Evolutionary conservation across 2,797 vertebrate species (phyloP).

Genomic region (Rhynchonycteris naso): DNA sequence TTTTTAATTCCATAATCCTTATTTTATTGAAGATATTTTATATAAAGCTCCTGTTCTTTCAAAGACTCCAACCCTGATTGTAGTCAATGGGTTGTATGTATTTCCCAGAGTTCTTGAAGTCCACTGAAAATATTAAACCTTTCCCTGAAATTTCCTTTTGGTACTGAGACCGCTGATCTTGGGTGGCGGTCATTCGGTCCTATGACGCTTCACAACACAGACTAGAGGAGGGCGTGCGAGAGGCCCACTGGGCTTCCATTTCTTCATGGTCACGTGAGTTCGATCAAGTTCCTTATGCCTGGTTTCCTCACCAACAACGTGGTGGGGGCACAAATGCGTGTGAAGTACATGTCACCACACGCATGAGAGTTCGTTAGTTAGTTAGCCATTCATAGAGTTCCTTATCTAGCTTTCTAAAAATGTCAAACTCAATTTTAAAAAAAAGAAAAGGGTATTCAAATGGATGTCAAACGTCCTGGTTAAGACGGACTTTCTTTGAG

Average conservation of each 20-base stretch:
- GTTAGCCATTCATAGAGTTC: neutral
- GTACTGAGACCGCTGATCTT: neutral
- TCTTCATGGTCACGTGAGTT: neutral
- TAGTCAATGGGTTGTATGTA: neutral
- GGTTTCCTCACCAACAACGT: neutral
- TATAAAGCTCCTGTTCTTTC: neutral
- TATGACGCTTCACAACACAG: neutral
- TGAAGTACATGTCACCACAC: neutral
- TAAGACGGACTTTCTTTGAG: neutral
- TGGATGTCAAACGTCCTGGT: neutral
- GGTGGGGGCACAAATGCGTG: neutral
- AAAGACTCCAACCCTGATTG: neutral
- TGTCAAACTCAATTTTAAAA: neutral
- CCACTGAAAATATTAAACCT: neutral
- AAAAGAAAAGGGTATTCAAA: neutral
- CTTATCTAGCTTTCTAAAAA: conserved; percentile 15
- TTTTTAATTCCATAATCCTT: neutral
- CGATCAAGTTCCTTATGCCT: neutral
- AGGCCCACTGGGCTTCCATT: neutral
- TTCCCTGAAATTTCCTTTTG: neutral
- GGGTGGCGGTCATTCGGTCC: neutral
- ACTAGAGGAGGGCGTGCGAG: no score
- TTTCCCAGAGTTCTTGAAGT: neutral
- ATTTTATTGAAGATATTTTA: neutral
- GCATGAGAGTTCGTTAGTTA: neutral